A percentile compares a stretch with the other conserved stretches of the same genome.
phyloP scores from a whole-genome alignment of 2,113 vertebrate species.

The Nyctereutes procyonoides region DNA sequence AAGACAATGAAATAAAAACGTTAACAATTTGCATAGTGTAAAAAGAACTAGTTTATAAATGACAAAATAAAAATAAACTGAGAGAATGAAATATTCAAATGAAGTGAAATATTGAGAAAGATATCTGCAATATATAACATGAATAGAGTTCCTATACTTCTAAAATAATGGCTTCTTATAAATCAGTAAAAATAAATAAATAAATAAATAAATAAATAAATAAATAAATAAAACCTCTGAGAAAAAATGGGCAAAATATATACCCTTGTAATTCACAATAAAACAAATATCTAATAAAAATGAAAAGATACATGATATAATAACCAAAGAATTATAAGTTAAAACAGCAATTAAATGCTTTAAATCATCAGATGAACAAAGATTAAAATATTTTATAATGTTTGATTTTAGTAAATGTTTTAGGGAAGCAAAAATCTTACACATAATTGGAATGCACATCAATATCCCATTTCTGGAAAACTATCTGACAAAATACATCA shows the following conservation, averaged over 20 bases:
- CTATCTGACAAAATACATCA: neutral
- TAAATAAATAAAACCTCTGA: neutral
- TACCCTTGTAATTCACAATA: neutral
- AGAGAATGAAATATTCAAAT: neutral
- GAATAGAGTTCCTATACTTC: neutral
- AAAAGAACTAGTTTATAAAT: neutral
- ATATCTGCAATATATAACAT: neutral
- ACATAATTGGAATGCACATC: neutral
- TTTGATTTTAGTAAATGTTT: neutral
- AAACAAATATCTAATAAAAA: neutral
- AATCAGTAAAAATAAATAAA: neutral
- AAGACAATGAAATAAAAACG: neutral
- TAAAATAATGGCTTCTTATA: neutral
- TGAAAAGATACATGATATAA: neutral
- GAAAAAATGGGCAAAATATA: neutral
- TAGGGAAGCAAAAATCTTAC: neutral
- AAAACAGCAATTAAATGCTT: neutral
- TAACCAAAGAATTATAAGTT: neutral
- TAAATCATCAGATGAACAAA: neutral
- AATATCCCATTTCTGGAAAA: neutral
- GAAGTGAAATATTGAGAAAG: neutral
- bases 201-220: neutral
- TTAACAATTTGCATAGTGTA: neutral
- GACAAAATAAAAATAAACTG: neutral
- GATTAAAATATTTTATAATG: neutral